Conservation (phyloP, 1,140 invertebrate genomes). For the Habropoda laboriosa region DNA sequence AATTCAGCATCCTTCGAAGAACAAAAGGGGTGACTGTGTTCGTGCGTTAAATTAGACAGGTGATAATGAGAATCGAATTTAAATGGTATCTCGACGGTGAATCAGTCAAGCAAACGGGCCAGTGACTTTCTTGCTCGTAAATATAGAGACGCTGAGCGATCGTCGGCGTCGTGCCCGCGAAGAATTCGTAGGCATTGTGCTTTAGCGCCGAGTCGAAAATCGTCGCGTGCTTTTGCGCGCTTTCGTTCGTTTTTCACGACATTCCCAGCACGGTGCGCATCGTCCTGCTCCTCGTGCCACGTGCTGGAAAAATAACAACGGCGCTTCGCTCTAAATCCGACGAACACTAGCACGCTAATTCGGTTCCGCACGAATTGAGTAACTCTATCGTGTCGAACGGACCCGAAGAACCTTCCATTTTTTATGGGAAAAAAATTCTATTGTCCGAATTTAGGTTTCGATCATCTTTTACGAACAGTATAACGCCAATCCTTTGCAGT, state of each 20-base stretch:
- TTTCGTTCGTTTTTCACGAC: slow-evolving; percentile 59
- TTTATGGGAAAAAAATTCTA: too few species aligned
- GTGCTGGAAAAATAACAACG: slow-evolving; percentile 27
- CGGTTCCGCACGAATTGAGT: slow-evolving; percentile 10
- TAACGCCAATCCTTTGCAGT: too few species aligned
- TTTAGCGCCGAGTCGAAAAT: slow-evolving; percentile 53
- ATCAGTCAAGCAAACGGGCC: slow-evolving; percentile 62
- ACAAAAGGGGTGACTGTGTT: too few species aligned
- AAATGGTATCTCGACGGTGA: slow-evolving; percentile 46
- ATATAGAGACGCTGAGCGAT: slow-evolving; percentile 60
- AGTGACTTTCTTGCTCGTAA: slow-evolving; percentile 63
- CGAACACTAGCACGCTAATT: slow-evolving; percentile 23
- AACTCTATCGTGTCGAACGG: neutral
- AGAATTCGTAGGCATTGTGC: slow-evolving; percentile 64
- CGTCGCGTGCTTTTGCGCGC: slow-evolving; percentile 46
- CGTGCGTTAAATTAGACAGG: neutral
- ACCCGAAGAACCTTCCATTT: too few species aligned
- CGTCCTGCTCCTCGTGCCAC: neutral
- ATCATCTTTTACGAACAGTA: too few species aligned
- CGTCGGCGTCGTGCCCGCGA: slow-evolving; percentile 52
- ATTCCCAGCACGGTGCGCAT: slow-evolving; percentile 38
- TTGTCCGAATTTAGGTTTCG: too few species aligned
- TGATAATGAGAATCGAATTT: slow-evolving; percentile 25
- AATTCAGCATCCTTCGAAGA: too few species aligned
- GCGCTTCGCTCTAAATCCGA: slow-evolving; percentile 42